These are phyloP conservation scores for Pseudolycoriella hygida DNA, from an alignment of 2,888 invertebrate genomes.

Conservation along the genomic window DNA sequence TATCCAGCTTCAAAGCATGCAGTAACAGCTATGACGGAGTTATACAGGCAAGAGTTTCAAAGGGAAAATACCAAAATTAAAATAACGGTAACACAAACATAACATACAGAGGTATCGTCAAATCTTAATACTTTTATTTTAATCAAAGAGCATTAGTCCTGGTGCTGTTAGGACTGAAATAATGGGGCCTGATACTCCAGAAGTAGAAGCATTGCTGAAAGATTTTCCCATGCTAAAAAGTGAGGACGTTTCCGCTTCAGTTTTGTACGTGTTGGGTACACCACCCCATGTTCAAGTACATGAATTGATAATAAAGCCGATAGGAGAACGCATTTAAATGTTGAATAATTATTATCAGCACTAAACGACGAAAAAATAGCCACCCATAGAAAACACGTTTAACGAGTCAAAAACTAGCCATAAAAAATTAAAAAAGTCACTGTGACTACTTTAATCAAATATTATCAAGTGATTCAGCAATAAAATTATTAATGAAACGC, in stretches of 20 bases:
- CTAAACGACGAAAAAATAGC: too few relatives aligned
- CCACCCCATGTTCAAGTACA: constrained; percentile 17
- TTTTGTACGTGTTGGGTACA: constrained; percentile 23
- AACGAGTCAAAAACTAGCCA: too few relatives aligned
- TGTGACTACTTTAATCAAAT: too few relatives aligned
- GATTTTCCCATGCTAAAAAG: constrained; percentile 17
- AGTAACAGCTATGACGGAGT: constrained; percentile 23
- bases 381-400: too few relatives aligned
- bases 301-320: background rate
- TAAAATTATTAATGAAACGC: too few relatives aligned
- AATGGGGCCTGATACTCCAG: constrained; percentile 10
- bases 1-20: constrained; percentile 24
- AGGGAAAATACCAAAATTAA: constrained; percentile 21
- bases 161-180: constrained; percentile 16
- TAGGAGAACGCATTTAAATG: too few relatives aligned
- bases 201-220: constrained; percentile 9
- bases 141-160: constrained; percentile 17
- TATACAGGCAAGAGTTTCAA: constrained; percentile 23
- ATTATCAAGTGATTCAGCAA: too few relatives aligned
- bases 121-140: too few relatives aligned
- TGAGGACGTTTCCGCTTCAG: constrained; percentile 26
- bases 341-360: too few relatives aligned
- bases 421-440: too few relatives aligned
- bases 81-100: constrained; percentile 24
- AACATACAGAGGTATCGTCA: too few relatives aligned